A percentile compares a stretch with the other conserved stretches of the same genome.
Evolutionary conservation across 1,140 invertebrate species (phyloP).

Genomic region (Steinernema khuongi): DNA sequence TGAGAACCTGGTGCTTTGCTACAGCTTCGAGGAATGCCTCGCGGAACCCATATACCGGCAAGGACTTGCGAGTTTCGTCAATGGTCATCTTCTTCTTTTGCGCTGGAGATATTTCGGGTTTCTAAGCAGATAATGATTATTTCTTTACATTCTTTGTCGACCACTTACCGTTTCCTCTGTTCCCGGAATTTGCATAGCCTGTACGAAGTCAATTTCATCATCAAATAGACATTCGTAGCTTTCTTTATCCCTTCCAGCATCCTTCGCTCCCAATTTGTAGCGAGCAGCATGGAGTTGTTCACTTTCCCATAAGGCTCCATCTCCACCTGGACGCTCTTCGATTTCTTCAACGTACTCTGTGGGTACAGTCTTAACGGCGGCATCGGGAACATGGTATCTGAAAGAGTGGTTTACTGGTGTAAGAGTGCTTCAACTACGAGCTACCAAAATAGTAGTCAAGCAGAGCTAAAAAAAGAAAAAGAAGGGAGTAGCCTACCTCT

Average conservation of each 20-base stretch:
- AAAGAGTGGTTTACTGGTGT: constrained; percentile 21
- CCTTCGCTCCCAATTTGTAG: constrained; percentile 84
- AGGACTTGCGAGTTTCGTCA: constrained; percentile 81
- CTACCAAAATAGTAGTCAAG: constrained; percentile 1
- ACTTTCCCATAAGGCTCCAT: constrained; percentile 96
- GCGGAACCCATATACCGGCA: constrained; percentile 89
- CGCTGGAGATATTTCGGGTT: constrained; percentile 65
- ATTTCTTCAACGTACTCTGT: constrained; percentile 79
- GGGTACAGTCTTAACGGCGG: constrained; percentile 31
- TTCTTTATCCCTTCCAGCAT: constrained; percentile 63
- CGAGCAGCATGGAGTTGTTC: constrained; percentile 89
- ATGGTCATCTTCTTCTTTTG: constrained; percentile 76
- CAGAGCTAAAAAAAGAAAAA: too few species aligned
- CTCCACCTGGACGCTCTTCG: constrained; percentile 79
- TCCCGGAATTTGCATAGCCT: constrained; percentile 83
- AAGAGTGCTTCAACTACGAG: constrained; percentile 17
- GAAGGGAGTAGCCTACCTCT: constrained; percentile 68
- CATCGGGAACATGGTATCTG: constrained; percentile 57
- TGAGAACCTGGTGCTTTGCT: constrained; percentile 70
- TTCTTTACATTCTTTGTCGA: constrained; percentile 58
- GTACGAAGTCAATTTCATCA: constrained; percentile 89
- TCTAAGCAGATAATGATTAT: constrained; percentile 47
- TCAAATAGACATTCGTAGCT: constrained; percentile 67
- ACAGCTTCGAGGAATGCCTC: constrained; percentile 60
- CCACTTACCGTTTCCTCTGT: constrained; percentile 60